These are phyloP conservation scores for Drosophila albomicans DNA, from an alignment of 1,140 invertebrate genomes.

Conservation along the genomic window DNA sequence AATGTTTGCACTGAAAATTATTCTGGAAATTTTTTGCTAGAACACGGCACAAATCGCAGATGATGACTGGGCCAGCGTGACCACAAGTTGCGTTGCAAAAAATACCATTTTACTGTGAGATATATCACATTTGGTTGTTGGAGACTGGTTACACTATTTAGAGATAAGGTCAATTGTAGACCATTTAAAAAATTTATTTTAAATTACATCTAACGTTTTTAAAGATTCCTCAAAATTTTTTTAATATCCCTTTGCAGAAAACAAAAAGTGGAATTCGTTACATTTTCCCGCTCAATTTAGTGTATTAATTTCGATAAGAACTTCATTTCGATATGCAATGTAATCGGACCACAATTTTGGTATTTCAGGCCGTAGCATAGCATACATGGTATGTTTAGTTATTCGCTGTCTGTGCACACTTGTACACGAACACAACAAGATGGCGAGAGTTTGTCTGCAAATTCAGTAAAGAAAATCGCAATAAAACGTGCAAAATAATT, in stretches of 20 bases:
- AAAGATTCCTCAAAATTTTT: too few relatives aligned
- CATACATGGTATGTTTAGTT: slow-evolving; percentile 42
- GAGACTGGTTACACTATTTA: too few relatives aligned
- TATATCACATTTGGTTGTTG: background rate
- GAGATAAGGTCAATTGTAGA: too few relatives aligned
- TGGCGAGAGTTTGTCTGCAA: slow-evolving; percentile 63
- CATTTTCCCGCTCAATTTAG: too few relatives aligned
- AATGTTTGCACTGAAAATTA: slow-evolving; percentile 33
- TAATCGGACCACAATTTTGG: background rate
- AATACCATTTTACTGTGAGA: background rate
- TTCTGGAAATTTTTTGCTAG: slow-evolving; percentile 29
- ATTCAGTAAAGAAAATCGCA: slow-evolving; percentile 64
- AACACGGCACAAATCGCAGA: slow-evolving; percentile 49
- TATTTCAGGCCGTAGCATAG: background rate
- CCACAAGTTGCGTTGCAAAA: background rate
- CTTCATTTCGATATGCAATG: background rate
- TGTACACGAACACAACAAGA: slow-evolving; percentile 75
- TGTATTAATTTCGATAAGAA: slow-evolving; percentile 25
- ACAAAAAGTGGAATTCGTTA: too few relatives aligned
- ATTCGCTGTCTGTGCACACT: slow-evolving; percentile 63
- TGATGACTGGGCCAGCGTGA: slow-evolving; percentile 32
- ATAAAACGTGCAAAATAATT: slow-evolving; percentile 56
- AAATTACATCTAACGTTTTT: too few relatives aligned
- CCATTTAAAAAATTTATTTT: too few relatives aligned
- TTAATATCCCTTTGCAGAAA: too few relatives aligned